phyloP scores from a whole-genome alignment of 2,113 vertebrate species.

The Melospiza georgiana region DNA sequence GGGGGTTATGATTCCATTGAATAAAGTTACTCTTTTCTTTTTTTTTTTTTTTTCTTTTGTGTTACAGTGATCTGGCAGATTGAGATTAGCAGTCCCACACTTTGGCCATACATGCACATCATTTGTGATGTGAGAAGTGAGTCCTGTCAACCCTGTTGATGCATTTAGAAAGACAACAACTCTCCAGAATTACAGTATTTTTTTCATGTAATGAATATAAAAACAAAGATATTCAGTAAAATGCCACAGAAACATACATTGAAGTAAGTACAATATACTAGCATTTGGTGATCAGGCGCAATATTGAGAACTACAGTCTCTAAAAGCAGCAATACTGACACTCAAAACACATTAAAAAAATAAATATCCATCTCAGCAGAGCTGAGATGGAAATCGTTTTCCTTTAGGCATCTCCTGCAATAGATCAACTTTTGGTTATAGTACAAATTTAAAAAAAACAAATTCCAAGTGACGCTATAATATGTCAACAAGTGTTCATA shows the following conservation, averaged over 20 bases:
- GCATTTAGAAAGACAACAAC: not conserved
- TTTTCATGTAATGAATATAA: not conserved
- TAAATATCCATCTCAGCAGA: not conserved
- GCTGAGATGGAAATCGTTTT: not conserved
- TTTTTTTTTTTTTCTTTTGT: not conserved
- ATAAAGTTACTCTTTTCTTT: not conserved
- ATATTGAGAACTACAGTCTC: not conserved
- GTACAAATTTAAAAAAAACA: not conserved
- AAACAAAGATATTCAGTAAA: not conserved
- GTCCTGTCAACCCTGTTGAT: not conserved
- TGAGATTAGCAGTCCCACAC: not conserved
- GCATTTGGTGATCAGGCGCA: not conserved
- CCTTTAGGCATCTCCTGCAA: not conserved
- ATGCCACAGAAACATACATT: not conserved
- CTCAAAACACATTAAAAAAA: not conserved
- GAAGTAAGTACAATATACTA: not conserved
- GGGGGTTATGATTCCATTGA: not conserved
- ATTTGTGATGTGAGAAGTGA: not conserved
- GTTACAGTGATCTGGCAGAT: not conserved
- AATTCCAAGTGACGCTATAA: not conserved
- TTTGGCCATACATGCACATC: not conserved
- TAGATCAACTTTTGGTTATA: not conserved
- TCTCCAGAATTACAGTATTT: not conserved
- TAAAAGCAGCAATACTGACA: not conserved
- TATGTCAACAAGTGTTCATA: not conserved